Evolutionary conservation across 2,888 invertebrate genomes (phyloP).

Genomic region (Pheosia gnoma): DNA sequence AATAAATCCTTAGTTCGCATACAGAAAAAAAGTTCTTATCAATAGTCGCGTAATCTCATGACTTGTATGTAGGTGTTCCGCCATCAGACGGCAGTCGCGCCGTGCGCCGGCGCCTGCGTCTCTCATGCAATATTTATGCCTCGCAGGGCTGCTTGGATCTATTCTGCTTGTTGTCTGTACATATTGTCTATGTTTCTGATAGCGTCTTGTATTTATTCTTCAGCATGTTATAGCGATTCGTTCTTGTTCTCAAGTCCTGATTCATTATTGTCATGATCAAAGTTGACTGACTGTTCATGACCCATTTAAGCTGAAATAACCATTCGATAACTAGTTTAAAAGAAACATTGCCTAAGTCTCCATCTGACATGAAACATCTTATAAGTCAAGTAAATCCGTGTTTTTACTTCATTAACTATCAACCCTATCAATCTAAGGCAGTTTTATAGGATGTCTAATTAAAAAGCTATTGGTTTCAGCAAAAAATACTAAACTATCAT

Average conservation of each 20-base stretch:
- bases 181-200: too few species aligned
- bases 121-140: conserved; percentile 75
- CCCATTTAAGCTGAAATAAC: too few species aligned
- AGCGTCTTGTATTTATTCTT: too few species aligned
- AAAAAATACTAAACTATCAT: conserved; percentile 39
- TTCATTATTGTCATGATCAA: too few species aligned
- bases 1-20: neutral
- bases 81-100: conserved; percentile 19
- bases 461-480: conserved; percentile 52
- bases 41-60: conserved; percentile 1
- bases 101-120: conserved; percentile 57
- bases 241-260: too few species aligned
- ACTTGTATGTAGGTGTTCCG: conserved; percentile 2
- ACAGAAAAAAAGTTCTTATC: neutral
- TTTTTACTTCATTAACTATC: neutral
- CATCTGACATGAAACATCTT: neutral
- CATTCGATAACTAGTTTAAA: too few species aligned
- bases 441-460: conserved; percentile 46
- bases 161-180: neutral
- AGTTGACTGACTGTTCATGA: too few species aligned
- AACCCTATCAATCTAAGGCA: neutral
- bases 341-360: neutral
- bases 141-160: conserved; percentile 16
- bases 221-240: too few species aligned
- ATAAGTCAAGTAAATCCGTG: neutral